A percentile compares a stretch with the other conserved stretches of the same genome.
Evolutionary conservation across 2,113 vertebrate species (phyloP).

Genomic region (Macquaria australasica): DNA sequence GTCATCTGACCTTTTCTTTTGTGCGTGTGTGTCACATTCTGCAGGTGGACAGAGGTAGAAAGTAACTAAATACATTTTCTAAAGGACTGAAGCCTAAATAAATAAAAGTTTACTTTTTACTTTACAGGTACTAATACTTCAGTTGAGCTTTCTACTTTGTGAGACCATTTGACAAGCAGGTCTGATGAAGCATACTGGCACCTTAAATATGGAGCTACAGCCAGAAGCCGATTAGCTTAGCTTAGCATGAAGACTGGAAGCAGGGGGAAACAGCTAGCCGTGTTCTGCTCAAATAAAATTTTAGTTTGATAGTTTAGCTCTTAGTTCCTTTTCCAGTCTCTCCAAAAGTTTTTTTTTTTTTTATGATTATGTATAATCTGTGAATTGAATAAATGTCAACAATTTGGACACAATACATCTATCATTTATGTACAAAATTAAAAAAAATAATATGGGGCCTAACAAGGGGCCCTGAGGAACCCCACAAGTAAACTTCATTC

Average conservation of each 20-base stretch:
- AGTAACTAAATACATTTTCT: not conserved
- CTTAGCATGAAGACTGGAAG: not conserved
- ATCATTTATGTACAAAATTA: not conserved
- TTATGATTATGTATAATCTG: no score
- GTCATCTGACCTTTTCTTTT: slow-evolving; percentile 11
- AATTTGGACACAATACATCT: not conserved
- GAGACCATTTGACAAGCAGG: not conserved
- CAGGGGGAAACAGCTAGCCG: no score
- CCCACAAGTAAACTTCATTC: not conserved
- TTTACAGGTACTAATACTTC: not conserved
- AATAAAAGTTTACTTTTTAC: not conserved
- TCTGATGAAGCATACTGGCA: not conserved
- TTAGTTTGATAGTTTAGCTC: no score
- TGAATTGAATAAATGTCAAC: not conserved
- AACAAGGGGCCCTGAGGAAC: not conserved
- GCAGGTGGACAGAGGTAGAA: not conserved
- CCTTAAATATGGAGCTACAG: not conserved
- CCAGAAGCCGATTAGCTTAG: not conserved
- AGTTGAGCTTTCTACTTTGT: not conserved
- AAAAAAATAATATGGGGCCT: not conserved
- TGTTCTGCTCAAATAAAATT: no score
- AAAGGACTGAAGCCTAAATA: no score
- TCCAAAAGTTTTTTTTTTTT: no score
- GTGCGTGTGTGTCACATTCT: not conserved
- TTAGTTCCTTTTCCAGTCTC: no score